Evolutionary conservation across 2,797 vertebrate species (phyloP).

Genomic region (Lacerta agilis): DNA sequence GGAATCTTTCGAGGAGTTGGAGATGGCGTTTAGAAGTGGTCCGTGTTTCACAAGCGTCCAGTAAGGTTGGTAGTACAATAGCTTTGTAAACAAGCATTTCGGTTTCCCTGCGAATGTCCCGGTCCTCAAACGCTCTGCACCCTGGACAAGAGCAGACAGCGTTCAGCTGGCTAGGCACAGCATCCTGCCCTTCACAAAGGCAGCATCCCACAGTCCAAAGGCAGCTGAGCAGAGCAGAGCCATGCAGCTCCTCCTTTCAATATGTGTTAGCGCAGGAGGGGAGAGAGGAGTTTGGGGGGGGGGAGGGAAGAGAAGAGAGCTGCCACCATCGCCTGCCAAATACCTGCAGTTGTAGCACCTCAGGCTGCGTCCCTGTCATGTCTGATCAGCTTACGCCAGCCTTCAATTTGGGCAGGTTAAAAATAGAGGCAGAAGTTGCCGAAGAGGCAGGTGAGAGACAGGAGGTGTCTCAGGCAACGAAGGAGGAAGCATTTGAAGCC

Average conservation of each 20-base stretch:
- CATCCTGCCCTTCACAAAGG: neutral
- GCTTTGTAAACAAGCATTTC: too few species aligned
- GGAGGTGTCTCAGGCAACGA: neutral
- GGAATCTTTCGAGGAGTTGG: too few species aligned
- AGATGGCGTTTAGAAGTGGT: too few species aligned
- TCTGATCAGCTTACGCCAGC: accelerated
- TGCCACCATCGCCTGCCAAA: neutral
- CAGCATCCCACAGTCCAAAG: accelerated
- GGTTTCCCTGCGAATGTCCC: too few species aligned
- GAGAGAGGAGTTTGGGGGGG: neutral
- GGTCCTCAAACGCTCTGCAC: too few species aligned
- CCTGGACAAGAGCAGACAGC: too few species aligned
- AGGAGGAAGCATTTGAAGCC: too few species aligned
- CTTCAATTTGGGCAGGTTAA: neutral
- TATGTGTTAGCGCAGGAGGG: neutral
- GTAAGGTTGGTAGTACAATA: too few species aligned
- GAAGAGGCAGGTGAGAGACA: neutral
- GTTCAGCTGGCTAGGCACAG: neutral
- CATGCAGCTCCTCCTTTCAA: accelerated
- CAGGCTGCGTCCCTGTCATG: neutral
- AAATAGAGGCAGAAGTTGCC: neutral
- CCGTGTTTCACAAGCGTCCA: too few species aligned
- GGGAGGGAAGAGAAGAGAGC: accelerated
- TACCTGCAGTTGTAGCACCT: neutral
- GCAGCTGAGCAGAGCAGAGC: accelerated